Conservation (phyloP, 2,113 vertebrate genomes). For the Microtus ochrogaster region DNA sequence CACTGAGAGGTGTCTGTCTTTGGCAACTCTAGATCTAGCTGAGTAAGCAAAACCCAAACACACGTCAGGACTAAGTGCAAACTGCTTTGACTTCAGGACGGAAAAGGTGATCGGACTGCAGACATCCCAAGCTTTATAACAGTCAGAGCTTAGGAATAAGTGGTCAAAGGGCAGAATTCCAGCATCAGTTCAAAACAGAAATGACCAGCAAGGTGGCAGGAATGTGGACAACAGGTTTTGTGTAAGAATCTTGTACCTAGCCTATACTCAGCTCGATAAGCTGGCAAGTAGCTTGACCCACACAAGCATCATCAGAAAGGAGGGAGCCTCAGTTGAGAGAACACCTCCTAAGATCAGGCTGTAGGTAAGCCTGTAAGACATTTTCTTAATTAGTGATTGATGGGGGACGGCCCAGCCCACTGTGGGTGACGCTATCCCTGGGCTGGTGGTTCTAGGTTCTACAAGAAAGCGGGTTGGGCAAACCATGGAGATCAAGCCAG, state of each 20-base stretch:
- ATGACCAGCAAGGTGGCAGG: neutral
- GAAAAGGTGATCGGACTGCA: neutral
- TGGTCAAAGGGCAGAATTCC: neutral
- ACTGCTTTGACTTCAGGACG: neutral
- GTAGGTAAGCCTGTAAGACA: too few relatives aligned
- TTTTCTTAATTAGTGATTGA: too few relatives aligned
- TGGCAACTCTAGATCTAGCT: neutral
- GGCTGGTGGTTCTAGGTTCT: too few relatives aligned
- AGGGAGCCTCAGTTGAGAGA: neutral
- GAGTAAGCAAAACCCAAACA: neutral
- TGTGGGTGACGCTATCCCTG: too few relatives aligned
- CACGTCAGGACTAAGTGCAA: neutral
- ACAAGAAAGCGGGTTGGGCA: too few relatives aligned
- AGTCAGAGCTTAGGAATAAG: neutral
- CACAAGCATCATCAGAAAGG: neutral
- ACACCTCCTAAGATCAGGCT: too few relatives aligned
- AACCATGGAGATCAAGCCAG: too few relatives aligned
- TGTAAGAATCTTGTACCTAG: neutral
- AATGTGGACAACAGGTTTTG: neutral
- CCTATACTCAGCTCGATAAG: neutral
- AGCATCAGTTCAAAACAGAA: neutral
- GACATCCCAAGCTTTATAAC: neutral
- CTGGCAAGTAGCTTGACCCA: neutral
- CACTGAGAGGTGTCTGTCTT: neutral
- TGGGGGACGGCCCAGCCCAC: too few relatives aligned